phyloP scores from a whole-genome alignment of 2,113 vertebrate species.

The Nycticebus coucang region DNA sequence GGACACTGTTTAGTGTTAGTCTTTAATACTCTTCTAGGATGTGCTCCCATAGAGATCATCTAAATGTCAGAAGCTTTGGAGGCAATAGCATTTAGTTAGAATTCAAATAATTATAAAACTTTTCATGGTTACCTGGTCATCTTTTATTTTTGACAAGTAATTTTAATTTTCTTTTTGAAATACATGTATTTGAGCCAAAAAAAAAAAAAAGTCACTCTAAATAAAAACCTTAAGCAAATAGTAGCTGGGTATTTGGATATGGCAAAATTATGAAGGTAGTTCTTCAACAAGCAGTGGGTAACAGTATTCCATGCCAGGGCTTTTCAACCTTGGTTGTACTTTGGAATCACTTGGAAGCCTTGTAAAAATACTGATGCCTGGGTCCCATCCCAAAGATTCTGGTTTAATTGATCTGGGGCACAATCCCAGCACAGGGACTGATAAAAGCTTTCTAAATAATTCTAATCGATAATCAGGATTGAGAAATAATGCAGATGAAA shows the following conservation, averaged over 20 bases:
- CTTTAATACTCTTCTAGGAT: slow-evolving; percentile 34
- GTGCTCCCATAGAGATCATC: not conserved
- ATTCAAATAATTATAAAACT: not conserved
- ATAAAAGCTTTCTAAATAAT: slow-evolving; percentile 27
- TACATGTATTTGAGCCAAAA: not conserved
- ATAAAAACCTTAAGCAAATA: slow-evolving; percentile 13
- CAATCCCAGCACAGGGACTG: not conserved
- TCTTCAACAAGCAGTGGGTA: not conserved
- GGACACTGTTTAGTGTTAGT: not conserved
- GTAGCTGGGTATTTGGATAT: not conserved
- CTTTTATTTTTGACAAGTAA: slow-evolving; percentile 17
- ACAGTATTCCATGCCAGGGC: not conserved
- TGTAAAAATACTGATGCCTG: slow-evolving; percentile 10
- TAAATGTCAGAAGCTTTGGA: not conserved
- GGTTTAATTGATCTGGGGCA: not conserved
- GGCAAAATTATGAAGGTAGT: not conserved
- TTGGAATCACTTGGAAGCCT: not conserved
- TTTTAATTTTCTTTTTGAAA: slow-evolving; percentile 52
- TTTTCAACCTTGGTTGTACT: not conserved
- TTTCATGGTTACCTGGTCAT: not conserved
- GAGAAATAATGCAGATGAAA: slow-evolving; percentile 27
- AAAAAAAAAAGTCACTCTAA: not conserved
- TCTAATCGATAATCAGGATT: slow-evolving; percentile 15
- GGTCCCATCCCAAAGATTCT: not conserved
- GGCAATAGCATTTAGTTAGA: not conserved